phyloP scores from a whole-genome alignment of 2,797 vertebrate species.

The Ctenosaura bakeri region DNA sequence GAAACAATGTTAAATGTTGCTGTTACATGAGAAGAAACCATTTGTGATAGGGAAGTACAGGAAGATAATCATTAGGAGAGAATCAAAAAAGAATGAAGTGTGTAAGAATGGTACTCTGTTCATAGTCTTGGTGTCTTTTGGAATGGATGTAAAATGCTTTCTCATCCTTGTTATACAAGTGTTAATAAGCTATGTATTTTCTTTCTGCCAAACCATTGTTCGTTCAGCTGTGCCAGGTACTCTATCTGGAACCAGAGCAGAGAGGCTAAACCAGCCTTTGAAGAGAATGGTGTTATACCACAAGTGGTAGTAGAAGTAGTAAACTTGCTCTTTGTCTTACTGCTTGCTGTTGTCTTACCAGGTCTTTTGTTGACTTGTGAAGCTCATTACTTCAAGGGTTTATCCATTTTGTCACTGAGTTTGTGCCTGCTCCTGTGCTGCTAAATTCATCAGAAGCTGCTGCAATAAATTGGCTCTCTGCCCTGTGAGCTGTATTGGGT shows the following conservation, averaged over 20 bases:
- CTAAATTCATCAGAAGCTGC: background rate
- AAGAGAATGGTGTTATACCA: background rate
- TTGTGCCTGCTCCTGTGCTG: background rate
- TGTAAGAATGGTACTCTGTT: background rate
- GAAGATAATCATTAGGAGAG: background rate
- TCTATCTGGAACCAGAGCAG: background rate
- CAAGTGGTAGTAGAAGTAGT: background rate
- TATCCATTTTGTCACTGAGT: background rate
- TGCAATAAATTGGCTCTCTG: conserved; percentile 6
- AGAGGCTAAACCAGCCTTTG: background rate
- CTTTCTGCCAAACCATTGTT: background rate
- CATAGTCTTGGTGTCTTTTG: background rate
- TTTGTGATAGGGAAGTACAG: background rate
- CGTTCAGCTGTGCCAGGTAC: background rate
- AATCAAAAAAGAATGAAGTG: background rate
- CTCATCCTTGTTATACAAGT: background rate
- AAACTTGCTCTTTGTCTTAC: background rate
- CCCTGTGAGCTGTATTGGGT: background rate
- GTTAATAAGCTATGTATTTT: background rate
- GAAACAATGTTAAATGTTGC: background rate
- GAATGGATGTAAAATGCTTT: background rate
- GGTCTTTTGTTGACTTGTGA: conserved; percentile 2
- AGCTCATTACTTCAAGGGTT: conserved; percentile 17
- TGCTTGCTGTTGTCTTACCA: background rate
- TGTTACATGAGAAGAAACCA: background rate